Base-by-base conservation (phyloP, 1,140 invertebrate species). In the Marisa cornuarietis region DNA sequence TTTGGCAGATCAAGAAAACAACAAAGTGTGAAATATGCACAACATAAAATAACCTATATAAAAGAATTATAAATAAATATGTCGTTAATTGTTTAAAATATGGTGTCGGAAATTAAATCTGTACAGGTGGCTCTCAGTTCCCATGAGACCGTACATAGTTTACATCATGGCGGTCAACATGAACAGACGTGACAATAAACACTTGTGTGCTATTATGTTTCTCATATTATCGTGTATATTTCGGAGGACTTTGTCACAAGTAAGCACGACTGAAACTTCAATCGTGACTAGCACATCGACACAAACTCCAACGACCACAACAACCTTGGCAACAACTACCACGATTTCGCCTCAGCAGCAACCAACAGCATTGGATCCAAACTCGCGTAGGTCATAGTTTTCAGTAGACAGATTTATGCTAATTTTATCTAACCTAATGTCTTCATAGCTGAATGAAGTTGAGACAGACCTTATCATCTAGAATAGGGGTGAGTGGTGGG, bases 91-190 rank as follows among this genome's bases (percentile, higher is more conserved):
- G 11, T 31, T n/a, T 68, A 31, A 68, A 18, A n/a, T 68, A 68
- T 6, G 26, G 18, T 63, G 2, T 68, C 0, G 1, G 26, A 24
- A 24, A 24, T n/a, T 68, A 24, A 68, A 68, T 24, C 1, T 68
- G 1, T n/a, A 13, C 13, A 4, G 6, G 1, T 10, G 11, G 51
- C 8, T 77, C 58, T 26, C 69, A 74, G 69, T 79, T 71, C 82
- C 82, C 82, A 79, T 58, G 68, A 81, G 77, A 49, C 82, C n/a
- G 14, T 31, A 20, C 71, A 69, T 85, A 81, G 85, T 85, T 81
- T 81, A 84, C 83, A 84, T 84, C 85, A 85, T 85, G 85, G 85
- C 85, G 83, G 83, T 73, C 80, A 69, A 83, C 58, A 71, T 52
- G 79, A 75, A 69, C 69, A 73, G 81, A 80, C 81, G 75, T 79